Evolutionary conservation across 2,888 invertebrate species (phyloP).

Genomic region (Mongoloraphidia duomilia): DNA sequence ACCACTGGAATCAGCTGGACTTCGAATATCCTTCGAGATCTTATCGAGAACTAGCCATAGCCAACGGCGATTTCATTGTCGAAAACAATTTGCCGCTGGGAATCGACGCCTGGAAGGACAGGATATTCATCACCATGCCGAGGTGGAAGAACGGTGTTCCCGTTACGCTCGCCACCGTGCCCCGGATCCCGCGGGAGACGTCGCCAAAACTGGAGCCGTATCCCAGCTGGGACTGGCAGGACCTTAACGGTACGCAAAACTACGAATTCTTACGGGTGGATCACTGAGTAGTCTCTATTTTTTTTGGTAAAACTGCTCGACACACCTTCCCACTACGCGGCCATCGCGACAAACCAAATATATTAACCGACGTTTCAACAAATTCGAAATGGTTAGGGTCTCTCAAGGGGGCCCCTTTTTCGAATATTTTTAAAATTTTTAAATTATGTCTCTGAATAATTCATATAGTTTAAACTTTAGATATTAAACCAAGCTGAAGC

Average conservation of each 20-base stretch:
- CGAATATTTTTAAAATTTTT: no score
- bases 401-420: no score
- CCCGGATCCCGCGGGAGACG: conserved; percentile 36
- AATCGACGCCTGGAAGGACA: conserved; percentile 49
- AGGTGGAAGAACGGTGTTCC: conserved; percentile 65
- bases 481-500: no score
- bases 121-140: conserved; percentile 61
- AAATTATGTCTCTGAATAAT: no score
- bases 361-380: no score
- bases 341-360: neutral
- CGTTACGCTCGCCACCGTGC: conserved; percentile 53
- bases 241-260: neutral
- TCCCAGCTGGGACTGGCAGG: conserved; percentile 60
- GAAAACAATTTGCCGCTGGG: conserved; percentile 63
- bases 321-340: neutral
- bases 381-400: no score
- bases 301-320: neutral
- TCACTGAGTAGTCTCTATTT: no score
- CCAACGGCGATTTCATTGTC: conserved; percentile 45
- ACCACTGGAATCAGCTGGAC: conserved; percentile 62
- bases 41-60: conserved; percentile 43
- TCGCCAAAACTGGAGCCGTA: conserved; percentile 56
- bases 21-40: conserved; percentile 48
- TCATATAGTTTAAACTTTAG: no score
- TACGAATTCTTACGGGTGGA: no score